These are phyloP conservation scores for Triplophysa dalaica DNA, from an alignment of 2,113 vertebrate species.

Conservation along the genomic window DNA sequence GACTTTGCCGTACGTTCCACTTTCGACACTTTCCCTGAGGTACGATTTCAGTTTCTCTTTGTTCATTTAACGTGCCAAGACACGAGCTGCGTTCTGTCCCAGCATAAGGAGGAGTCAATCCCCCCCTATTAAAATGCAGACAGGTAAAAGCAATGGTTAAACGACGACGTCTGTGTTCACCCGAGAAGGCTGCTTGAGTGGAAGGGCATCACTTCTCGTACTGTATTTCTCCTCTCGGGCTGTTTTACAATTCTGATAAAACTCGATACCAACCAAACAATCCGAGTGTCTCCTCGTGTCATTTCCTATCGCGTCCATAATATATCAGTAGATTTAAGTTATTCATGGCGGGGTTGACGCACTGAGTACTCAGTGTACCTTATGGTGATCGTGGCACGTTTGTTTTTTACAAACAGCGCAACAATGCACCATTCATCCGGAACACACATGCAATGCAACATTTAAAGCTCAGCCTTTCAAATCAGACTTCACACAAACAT, in stretches of 20 bases:
- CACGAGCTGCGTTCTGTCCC: constrained; percentile 21
- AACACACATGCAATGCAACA: neutral
- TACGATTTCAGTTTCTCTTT: constrained; percentile 28
- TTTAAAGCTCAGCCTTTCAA: neutral
- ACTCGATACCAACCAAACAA: constrained; percentile 2
- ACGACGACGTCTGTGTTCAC: neutral
- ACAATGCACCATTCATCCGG: constrained; percentile 33
- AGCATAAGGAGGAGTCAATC: neutral
- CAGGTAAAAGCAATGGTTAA: constrained; percentile 37
- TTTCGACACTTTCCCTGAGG: constrained; percentile 17
- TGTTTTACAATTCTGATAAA: neutral
- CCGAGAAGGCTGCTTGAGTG: constrained; percentile 1
- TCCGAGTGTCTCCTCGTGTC: neutral
- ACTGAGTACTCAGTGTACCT: constrained; percentile 37
- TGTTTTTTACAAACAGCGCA: constrained; percentile 27
- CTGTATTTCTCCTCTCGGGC: neutral
- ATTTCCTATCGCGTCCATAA: neutral
- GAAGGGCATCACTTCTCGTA: constrained; percentile 30
- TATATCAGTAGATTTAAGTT: constrained; percentile 18
- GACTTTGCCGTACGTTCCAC: neutral
- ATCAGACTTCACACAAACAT: constrained; percentile 7
- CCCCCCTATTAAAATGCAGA: constrained; percentile 21
- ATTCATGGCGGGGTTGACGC: constrained; percentile 23
- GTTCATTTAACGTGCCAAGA: constrained; percentile 26
- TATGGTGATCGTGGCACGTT: neutral